Evolutionary conservation across 2,797 vertebrate species (phyloP).

Genomic region (Argya squamiceps): DNA sequence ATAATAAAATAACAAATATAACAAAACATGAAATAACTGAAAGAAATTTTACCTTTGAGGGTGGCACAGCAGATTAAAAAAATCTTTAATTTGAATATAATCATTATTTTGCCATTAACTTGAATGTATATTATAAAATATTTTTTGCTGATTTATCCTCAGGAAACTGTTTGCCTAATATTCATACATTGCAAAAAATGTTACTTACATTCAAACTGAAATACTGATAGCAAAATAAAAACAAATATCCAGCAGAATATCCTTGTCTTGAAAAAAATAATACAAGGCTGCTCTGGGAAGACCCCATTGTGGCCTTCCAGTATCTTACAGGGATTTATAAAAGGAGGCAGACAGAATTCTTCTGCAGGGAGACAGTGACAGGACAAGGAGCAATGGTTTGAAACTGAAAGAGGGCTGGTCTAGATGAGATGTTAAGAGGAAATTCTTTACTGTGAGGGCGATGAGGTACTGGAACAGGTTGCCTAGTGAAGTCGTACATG

Average conservation of each 20-base stretch:
- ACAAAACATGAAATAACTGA: not conserved
- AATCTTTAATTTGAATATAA: not conserved
- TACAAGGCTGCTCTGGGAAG: not conserved
- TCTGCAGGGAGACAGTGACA: not conserved
- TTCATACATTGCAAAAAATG: not conserved
- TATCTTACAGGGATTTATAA: not conserved
- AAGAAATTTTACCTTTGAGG: not conserved
- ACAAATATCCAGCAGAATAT: not conserved
- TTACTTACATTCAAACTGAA: not conserved
- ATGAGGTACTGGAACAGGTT: not conserved
- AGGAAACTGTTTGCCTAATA: not conserved
- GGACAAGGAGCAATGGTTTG: not conserved
- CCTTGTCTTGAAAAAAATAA: not conserved
- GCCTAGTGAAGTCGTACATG: not conserved
- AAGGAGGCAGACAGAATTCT: not conserved
- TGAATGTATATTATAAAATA: not conserved
- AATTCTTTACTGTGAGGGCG: not conserved
- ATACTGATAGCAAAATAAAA: not conserved
- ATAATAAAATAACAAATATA: not conserved
- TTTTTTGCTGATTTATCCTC: not conserved
- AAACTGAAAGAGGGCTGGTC: not conserved
- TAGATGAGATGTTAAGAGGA: not conserved
- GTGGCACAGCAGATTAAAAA: not conserved
- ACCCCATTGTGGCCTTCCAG: not conserved
- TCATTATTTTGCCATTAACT: not conserved